Base-by-base conservation (phyloP, 2,113 vertebrate genomes). In the Gobius niger region DNA sequence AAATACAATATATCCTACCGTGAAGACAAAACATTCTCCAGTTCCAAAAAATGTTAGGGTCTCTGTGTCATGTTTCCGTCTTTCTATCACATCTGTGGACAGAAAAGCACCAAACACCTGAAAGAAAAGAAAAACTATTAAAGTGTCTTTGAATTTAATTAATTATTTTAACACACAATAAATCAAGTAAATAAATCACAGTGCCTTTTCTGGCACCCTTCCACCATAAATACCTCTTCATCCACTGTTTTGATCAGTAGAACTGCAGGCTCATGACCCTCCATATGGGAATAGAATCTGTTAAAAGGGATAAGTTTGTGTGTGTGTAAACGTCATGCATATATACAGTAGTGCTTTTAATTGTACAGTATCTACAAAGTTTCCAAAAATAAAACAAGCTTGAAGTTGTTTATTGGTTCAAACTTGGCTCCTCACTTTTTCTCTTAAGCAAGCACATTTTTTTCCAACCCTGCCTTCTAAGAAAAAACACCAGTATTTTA, bases 21-120 rank as follows among this genome's bases (percentile, higher is more conserved):
- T 93, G 67, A 96, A 96, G 71, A 95, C 94, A 47, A 96, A 96
- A 81, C 95, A 94, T 80, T 96, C 94, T 41, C 93, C 94, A 1
- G 94, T 95, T 76, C 94, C 94, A 75, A 95, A 96, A 75, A 93
- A 96, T 18, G 71, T 65, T 0, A 90, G 67, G 4, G 73, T 78
- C 4, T 82, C 72, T 0, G 89, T 85, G 0, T 83, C 88, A 11
- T 70, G 44, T 72, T 90, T 93, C 18, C 82, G 93, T 72, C 93
- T 91, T 79, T 94, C 91, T 4, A 73, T 89, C 88, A 95, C 81
- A 67, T 95, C 94, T 0, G 93, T 92, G 47, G 95, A 94, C 63
- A 96, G 87, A 75, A 95, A 96, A 0, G 93, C 94, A 19, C 95
- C 95, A 5, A 93, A 95, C 9, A 96, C 94, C 95, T 94, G 68